Percentiles rank a stretch among this genome's conserved stretches.
phyloP scores from a whole-genome alignment of 1,140 invertebrate genomes.

The Thaumetopoea pityocampa region DNA sequence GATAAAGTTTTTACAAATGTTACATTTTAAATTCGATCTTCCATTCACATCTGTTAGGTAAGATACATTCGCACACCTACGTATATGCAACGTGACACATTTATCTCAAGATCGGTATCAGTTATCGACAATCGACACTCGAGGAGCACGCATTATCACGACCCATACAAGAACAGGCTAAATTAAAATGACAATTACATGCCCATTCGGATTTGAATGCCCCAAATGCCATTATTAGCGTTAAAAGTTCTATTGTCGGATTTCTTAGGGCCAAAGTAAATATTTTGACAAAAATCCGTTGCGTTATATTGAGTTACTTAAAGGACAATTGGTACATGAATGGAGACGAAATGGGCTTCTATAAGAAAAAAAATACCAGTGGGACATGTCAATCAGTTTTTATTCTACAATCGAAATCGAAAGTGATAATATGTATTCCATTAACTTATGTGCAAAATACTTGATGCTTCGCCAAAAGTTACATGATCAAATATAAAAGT shows the following conservation, averaged over 20 bases:
- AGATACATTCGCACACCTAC: slow-evolving; percentile 12
- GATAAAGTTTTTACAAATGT: slow-evolving; percentile 1
- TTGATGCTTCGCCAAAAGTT: slow-evolving; percentile 28
- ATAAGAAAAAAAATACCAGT: slow-evolving; percentile 33
- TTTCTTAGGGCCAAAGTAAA: slow-evolving; percentile 56
- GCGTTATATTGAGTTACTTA: slow-evolving; percentile 62
- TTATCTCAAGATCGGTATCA: slow-evolving; percentile 39
- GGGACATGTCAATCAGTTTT: not conserved
- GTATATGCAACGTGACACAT: slow-evolving; percentile 16
- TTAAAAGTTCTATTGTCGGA: slow-evolving; percentile 49
- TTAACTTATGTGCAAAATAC: slow-evolving; percentile 3
- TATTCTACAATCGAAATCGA: not conserved
- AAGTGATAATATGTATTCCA: not conserved
- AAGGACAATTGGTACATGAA: slow-evolving; percentile 46
- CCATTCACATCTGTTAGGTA: slow-evolving; percentile 20
- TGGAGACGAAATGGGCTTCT: slow-evolving; percentile 36
- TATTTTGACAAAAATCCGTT: slow-evolving; percentile 70
- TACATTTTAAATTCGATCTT: slow-evolving; percentile 8
- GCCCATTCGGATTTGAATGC: slow-evolving; percentile 41
- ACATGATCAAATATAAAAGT: too few relatives aligned
- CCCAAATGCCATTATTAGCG: slow-evolving; percentile 58
- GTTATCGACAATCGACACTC: slow-evolving; percentile 35
- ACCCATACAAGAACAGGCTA: slow-evolving; percentile 24
- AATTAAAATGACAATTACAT: slow-evolving; percentile 61
- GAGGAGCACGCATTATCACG: slow-evolving; percentile 38